phyloP scores from a whole-genome alignment of 1,140 invertebrate species.

The Cyclargus thomasi region DNA sequence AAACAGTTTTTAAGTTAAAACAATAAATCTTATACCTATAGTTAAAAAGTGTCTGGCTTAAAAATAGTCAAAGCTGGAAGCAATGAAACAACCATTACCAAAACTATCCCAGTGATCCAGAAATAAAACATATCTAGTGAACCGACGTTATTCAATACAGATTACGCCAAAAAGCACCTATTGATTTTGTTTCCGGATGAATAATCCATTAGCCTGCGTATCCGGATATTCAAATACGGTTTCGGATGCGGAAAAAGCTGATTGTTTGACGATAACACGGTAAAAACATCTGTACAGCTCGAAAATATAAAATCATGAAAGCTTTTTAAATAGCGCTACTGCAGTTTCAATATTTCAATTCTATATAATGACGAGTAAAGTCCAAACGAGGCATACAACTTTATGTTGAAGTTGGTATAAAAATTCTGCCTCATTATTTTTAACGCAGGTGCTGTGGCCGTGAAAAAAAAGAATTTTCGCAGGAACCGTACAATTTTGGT shows the following conservation, averaged over 20 bases:
- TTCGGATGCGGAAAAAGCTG: conserved; percentile 24
- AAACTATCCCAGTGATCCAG: background rate
- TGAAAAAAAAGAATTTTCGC: too few species aligned
- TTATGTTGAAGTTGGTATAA: too few species aligned
- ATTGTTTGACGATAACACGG: conserved; percentile 18
- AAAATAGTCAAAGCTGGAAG: background rate
- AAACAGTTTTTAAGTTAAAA: too few species aligned
- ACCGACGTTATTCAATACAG: conserved; percentile 24
- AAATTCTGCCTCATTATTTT: too few species aligned
- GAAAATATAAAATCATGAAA: background rate
- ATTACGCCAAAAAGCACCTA: conserved; percentile 39
- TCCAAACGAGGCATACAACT: too few species aligned
- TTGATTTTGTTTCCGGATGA: conserved; percentile 35
- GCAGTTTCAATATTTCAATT: too few species aligned
- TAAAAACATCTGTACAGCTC: background rate
- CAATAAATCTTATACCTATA: too few species aligned
- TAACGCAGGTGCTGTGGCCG: too few species aligned
- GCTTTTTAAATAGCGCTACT: background rate
- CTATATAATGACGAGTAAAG: too few species aligned
- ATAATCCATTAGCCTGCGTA: conserved; percentile 31
- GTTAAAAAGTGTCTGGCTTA: too few species aligned
- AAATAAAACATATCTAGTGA: conserved; percentile 7
- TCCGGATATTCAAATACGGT: conserved; percentile 31
- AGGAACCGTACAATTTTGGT: too few species aligned
- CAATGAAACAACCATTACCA: background rate